Evolutionary conservation across 2,797 vertebrate genomes (phyloP).

Genomic region (Scomberomorus guttatus): DNA sequence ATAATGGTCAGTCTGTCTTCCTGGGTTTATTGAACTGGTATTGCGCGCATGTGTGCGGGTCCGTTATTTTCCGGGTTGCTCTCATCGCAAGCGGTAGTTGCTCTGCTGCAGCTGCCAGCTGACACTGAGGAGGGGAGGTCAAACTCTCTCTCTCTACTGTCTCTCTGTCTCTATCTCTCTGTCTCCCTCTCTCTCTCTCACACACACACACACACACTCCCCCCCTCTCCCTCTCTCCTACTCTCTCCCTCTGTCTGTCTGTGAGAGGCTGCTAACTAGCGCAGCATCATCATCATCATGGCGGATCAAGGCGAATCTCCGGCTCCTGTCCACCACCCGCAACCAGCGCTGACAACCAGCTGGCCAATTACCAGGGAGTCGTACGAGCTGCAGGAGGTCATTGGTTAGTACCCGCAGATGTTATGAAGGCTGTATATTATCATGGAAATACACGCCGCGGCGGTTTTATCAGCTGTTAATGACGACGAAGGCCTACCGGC

Average conservation of each 20-base stretch:
- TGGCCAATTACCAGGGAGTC: conserved; percentile 98
- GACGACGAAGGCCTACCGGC: conserved; percentile 86
- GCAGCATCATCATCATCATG: conserved; percentile 90
- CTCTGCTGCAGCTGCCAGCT: conserved; percentile 79
- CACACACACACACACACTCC: too few species aligned
- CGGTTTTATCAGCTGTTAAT: conserved; percentile 55
- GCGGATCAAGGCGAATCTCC: conserved; percentile 93
- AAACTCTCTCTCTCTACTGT: conserved; percentile 17
- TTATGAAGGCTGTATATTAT: background rate
- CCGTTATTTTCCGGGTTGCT: conserved; percentile 84
- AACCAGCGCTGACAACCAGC: conserved; percentile 81
- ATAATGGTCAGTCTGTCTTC: conserved; percentile 10
- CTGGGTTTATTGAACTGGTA: conserved; percentile 10
- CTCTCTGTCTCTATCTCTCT: conserved; percentile 30
- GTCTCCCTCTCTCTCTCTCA: conserved; percentile 33
- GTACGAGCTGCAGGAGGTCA: conserved; percentile 98
- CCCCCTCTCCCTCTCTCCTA: conserved; percentile 19
- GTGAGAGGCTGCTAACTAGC: conserved; percentile 59
- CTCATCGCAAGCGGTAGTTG: conserved; percentile 76
- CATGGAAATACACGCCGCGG: conserved; percentile 11
- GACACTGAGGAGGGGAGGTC: conserved; percentile 82
- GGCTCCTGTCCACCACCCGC: conserved; percentile 87
- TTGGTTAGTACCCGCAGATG: conserved; percentile 89
- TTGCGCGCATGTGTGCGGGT: conserved; percentile 20
- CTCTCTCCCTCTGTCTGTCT: conserved; percentile 12